These are phyloP conservation scores for Balaeniceps rex DNA, from an alignment of 2,113 vertebrate species.

Conservation along the genomic window DNA sequence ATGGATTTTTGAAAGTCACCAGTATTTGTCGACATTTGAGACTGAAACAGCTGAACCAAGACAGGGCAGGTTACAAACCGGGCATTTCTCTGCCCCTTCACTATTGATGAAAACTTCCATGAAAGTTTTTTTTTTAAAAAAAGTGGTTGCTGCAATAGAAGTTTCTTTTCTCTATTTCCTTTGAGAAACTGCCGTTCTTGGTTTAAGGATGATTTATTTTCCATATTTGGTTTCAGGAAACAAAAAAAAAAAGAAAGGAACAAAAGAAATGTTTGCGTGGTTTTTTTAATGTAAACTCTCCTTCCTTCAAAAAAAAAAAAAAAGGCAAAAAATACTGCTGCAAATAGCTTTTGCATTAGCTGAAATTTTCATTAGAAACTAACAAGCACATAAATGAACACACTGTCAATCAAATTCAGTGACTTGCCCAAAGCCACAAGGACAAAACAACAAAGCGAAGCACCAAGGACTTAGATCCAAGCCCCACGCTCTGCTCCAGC, in stretches of 20 bases:
- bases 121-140: neutral
- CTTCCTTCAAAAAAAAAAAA: neutral
- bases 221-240: neutral
- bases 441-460: neutral
- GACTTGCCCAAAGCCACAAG: slow-evolving; percentile 26
- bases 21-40: neutral
- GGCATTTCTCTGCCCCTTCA: neutral
- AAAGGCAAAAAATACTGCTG: neutral
- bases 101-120: neutral
- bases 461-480: neutral
- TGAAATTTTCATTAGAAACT: neutral
- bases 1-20: neutral
- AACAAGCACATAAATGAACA: neutral
- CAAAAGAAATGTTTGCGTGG: neutral
- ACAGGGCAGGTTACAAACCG: neutral
- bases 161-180: neutral
- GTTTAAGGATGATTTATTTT: neutral
- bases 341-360: neutral
- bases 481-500: neutral
- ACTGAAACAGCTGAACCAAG: neutral
- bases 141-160: neutral
- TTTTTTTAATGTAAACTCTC: neutral
- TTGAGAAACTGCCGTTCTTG: neutral
- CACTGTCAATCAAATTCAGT: neutral
- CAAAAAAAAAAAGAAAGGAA: neutral